These are phyloP conservation scores for Trichogramma evanescens DNA, from an alignment of 2,888 invertebrate genomes.

Conservation along the genomic window DNA sequence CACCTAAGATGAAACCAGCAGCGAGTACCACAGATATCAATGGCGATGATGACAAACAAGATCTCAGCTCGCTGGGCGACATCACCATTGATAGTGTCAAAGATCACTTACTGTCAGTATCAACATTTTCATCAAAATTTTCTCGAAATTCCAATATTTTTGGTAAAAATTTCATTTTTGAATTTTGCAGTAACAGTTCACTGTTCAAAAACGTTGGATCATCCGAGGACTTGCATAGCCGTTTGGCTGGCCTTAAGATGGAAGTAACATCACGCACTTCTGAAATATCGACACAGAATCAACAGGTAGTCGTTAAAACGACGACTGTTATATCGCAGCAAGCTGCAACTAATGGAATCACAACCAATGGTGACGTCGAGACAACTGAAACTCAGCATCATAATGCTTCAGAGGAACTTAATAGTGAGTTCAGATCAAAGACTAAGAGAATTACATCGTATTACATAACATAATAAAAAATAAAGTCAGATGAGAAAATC, in stretches of 20 bases:
- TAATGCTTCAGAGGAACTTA: constrained; percentile 41
- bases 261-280: constrained; percentile 45
- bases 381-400: constrained; percentile 38
- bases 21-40: constrained; percentile 45
- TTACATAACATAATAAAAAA: no score
- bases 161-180: background rate
- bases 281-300: constrained; percentile 44
- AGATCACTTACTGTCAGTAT: constrained; percentile 62
- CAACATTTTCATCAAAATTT: background rate
- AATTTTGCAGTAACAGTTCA: constrained; percentile 43
- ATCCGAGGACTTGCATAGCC: constrained; percentile 43
- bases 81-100: constrained; percentile 92
- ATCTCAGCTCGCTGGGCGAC: constrained; percentile 65
- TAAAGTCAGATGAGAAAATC: no score
- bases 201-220: constrained; percentile 45
- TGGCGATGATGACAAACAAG: constrained; percentile 50
- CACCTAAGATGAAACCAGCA: constrained; percentile 38
- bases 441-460: no score
- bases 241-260: constrained; percentile 44
- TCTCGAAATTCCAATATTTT: background rate
- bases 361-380: constrained; percentile 42
- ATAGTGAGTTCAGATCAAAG: constrained; percentile 36
- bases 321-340: constrained; percentile 43
- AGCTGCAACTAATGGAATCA: constrained; percentile 39
- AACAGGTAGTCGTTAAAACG: constrained; percentile 41